A percentile compares a stretch with the other conserved stretches of the same genome.
Evolutionary conservation across 2,113 vertebrate species (phyloP).

Genomic region (Eptatretus burgeri): DNA sequence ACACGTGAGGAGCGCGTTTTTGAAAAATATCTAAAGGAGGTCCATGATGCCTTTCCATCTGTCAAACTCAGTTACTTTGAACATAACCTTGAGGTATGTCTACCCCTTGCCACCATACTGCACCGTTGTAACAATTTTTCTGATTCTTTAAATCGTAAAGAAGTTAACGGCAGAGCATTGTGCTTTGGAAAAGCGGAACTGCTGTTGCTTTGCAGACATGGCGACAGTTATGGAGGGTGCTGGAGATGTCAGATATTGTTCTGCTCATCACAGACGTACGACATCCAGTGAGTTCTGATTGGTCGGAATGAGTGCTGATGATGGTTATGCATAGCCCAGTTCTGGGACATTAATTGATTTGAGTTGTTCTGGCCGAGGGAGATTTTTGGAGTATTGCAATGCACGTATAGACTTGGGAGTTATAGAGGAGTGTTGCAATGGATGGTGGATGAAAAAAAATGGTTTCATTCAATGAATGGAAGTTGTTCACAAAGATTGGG

Average conservation of each 20-base stretch:
- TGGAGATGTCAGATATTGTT: conserved; percentile 70
- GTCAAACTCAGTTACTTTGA: conserved; percentile 59
- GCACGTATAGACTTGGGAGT: too few species aligned
- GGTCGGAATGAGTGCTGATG: background rate
- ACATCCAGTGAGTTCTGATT: conserved; percentile 32
- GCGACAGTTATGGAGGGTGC: conserved; percentile 62
- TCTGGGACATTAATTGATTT: too few species aligned
- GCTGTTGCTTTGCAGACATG: conserved; percentile 26
- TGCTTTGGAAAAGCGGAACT: too few species aligned
- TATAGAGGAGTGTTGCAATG: too few species aligned
- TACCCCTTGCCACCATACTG: background rate
- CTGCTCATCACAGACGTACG: conserved; percentile 53
- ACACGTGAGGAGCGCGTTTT: conserved; percentile 43
- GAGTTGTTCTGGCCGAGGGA: too few species aligned
- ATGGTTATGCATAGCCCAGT: too few species aligned
- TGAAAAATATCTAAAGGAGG: conserved; percentile 33
- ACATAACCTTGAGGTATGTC: conserved; percentile 48
- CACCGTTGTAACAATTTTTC: background rate
- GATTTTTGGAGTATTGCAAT: too few species aligned
- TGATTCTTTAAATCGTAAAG: too few species aligned
- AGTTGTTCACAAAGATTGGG: too few species aligned
- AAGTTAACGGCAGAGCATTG: too few species aligned
- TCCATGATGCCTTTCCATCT: conserved; percentile 28
- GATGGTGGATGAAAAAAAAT: too few species aligned
- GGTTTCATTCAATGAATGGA: too few species aligned